Percentiles rank a stretch among this genome's conserved stretches.
Evolutionary conservation across 2,888 invertebrate species (phyloP).

Genomic region (Keiferia lycopersicella): DNA sequence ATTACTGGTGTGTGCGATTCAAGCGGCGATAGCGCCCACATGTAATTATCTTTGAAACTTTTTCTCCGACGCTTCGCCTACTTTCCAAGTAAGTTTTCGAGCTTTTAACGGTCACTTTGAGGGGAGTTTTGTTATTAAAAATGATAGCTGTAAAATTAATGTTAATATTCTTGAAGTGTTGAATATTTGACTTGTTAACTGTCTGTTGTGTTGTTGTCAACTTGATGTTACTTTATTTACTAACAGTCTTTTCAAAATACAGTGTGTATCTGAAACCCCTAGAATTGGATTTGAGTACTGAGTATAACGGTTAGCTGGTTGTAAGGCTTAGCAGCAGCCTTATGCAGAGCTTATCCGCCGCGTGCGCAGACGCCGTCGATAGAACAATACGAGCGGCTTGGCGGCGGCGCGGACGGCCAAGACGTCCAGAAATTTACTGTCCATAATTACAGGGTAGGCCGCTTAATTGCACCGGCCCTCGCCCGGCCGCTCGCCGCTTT

Average conservation of each 20-base stretch:
- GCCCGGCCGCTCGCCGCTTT: slow-evolving; percentile 67
- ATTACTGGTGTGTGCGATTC: slow-evolving; percentile 61
- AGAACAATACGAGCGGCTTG: slow-evolving; percentile 66
- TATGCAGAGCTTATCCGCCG: slow-evolving; percentile 62
- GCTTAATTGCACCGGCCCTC: slow-evolving; percentile 87
- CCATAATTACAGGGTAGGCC: slow-evolving; percentile 92
- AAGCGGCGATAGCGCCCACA: slow-evolving; percentile 59
- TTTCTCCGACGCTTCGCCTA: slow-evolving; percentile 43
- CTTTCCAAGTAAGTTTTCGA: slow-evolving; percentile 49
- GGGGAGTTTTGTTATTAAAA: slow-evolving; percentile 43
- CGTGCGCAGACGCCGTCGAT: slow-evolving; percentile 54
- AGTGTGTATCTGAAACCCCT: too few species aligned
- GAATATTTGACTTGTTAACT: background rate
- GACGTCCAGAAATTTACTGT: slow-evolving; percentile 90
- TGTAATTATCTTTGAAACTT: slow-evolving; percentile 61
- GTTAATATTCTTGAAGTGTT: slow-evolving; percentile 20
- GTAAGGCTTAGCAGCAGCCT: background rate
- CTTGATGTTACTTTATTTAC: too few species aligned
- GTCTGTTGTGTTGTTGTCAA: background rate
- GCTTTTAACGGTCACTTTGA: slow-evolving; percentile 58
- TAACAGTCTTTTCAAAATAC: too few species aligned
- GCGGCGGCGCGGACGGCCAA: slow-evolving; percentile 48
- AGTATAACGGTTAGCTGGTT: background rate
- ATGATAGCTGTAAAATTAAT: slow-evolving; percentile 44
- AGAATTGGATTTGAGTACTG: background rate